Conservation (phyloP, 2,888 invertebrate genomes). For the Torymus texanus region DNA sequence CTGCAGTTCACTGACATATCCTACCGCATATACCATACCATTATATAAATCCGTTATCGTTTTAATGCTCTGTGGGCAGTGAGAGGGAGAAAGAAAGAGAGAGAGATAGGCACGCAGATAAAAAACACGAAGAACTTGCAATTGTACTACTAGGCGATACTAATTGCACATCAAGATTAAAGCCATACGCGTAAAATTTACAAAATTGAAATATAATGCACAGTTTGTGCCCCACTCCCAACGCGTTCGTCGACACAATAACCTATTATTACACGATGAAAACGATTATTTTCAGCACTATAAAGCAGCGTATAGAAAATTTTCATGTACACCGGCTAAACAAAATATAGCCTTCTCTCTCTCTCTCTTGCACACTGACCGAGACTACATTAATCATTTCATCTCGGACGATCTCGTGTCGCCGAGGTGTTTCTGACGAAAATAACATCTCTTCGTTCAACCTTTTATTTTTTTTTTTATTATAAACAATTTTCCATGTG, state of each 20-base stretch:
- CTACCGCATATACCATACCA: neutral
- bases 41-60: constrained; percentile 45
- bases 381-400: too few relatives aligned
- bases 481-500: too few relatives aligned
- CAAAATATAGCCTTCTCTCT: too few relatives aligned
- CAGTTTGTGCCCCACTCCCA: constrained; percentile 5
- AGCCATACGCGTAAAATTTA: constrained; percentile 18
- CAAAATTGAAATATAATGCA: constrained; percentile 49
- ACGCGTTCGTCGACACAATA: neutral
- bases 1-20: constrained; percentile 21
- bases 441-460: too few relatives aligned
- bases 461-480: too few relatives aligned
- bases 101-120: constrained; percentile 33
- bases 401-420: too few relatives aligned
- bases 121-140: constrained; percentile 39
- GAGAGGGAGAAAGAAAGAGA: constrained; percentile 1
- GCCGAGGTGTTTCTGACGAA: too few relatives aligned
- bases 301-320: neutral
- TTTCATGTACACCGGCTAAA: too few relatives aligned
- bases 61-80: constrained; percentile 24
- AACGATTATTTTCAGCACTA: constrained; percentile 6
- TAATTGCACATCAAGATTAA: constrained; percentile 44
- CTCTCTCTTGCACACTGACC: too few relatives aligned
- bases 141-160: constrained; percentile 35
- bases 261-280: constrained; percentile 20